Evolutionary conservation across 2,113 vertebrate species (phyloP).

Genomic region (Grammomys surdaster): DNA sequence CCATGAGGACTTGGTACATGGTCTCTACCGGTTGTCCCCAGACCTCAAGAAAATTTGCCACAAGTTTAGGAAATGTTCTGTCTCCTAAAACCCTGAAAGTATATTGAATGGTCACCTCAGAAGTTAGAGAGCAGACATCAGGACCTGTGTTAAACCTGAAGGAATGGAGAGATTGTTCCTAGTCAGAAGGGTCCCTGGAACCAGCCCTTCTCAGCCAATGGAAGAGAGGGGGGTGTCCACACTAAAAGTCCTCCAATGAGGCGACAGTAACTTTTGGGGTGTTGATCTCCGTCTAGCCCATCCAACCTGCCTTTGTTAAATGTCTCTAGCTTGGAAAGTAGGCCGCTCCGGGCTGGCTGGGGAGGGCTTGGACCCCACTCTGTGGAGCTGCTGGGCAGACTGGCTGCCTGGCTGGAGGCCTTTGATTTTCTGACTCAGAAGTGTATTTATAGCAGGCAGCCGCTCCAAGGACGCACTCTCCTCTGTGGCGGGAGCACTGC

Average conservation of each 20-base stretch:
- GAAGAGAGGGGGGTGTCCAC: too few species aligned
- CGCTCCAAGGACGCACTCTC: neutral
- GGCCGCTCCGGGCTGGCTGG: neutral
- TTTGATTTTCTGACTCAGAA: conserved; percentile 65
- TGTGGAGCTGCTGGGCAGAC: neutral
- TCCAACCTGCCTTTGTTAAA: neutral
- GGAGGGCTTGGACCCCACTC: neutral
- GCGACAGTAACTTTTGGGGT: neutral
- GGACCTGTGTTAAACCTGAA: neutral
- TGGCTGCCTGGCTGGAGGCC: neutral
- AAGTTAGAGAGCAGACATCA: neutral
- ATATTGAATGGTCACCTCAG: too few species aligned
- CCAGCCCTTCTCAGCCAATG: neutral
- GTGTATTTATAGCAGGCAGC: conserved; percentile 72
- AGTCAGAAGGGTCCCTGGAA: neutral
- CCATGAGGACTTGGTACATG: neutral
- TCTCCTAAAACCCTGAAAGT: neutral
- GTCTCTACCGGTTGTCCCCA: neutral
- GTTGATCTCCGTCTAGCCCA: neutral
- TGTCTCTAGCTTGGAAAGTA: neutral
- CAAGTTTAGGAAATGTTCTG: neutral
- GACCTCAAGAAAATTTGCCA: neutral
- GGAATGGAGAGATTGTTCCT: neutral
- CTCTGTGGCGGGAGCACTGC: neutral
- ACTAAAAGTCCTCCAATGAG: neutral